Conservation (phyloP, 2,797 vertebrate genomes). For the Paedocypris micromegethes region DNA sequence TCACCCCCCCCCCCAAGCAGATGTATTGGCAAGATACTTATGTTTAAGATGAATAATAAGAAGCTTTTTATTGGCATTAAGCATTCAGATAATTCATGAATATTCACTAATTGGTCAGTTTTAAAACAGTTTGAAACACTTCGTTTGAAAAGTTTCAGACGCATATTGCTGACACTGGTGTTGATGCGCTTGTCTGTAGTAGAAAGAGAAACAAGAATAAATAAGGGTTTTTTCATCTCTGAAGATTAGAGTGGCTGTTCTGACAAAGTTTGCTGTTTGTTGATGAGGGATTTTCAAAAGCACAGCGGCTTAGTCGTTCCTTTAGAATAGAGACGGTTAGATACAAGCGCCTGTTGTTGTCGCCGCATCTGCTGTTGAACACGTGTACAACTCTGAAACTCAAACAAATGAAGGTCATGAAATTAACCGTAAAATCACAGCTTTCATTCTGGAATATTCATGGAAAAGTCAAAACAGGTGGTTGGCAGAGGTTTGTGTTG, state of each 20-base stretch:
- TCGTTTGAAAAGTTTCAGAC: too few relatives aligned
- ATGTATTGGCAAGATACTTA: too few relatives aligned
- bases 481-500: background rate
- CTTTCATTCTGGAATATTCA: slow-evolving; percentile 28
- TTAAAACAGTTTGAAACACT: too few relatives aligned
- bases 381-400: background rate
- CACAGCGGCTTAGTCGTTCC: slow-evolving; percentile 14
- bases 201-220: slow-evolving; percentile 13
- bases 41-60: too few relatives aligned
- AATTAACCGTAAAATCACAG: slow-evolving; percentile 17
- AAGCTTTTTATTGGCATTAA: too few relatives aligned
- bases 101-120: too few relatives aligned
- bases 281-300: slow-evolving; percentile 23
- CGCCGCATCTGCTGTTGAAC: slow-evolving; percentile 7
- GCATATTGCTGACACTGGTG: background rate
- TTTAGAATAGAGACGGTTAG: slow-evolving; percentile 13
- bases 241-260: slow-evolving; percentile 30
- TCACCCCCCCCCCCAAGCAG: too few relatives aligned
- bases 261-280: slow-evolving; percentile 29
- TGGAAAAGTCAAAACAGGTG: slow-evolving; percentile 7
- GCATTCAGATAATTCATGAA: too few relatives aligned
- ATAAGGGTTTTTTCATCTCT: slow-evolving; percentile 20
- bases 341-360: slow-evolving; percentile 18
- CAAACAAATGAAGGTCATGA: background rate
- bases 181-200: background rate